A percentile compares a stretch with the other conserved stretches of the same genome.
phyloP scores from a whole-genome alignment of 1,140 invertebrate genomes.

The Drosophila orena region DNA sequence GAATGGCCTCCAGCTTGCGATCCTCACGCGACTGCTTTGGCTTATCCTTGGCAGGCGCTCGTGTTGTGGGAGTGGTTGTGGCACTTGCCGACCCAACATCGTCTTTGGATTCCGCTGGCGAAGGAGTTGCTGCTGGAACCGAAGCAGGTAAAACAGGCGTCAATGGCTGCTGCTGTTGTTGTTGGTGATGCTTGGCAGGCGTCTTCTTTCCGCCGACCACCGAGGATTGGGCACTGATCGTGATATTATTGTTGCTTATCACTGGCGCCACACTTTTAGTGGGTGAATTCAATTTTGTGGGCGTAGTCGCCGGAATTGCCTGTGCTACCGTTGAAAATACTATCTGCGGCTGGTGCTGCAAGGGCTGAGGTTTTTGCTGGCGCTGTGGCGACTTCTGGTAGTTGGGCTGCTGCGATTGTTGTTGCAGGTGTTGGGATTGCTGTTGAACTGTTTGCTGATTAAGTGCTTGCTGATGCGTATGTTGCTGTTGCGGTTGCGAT shows the following conservation, averaged over 20 bases:
- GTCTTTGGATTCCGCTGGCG: slow-evolving; percentile 24
- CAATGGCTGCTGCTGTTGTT: slow-evolving; percentile 10
- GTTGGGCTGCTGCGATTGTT: slow-evolving; percentile 7
- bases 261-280: slow-evolving; percentile 10
- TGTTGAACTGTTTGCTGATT: slow-evolving; percentile 6
- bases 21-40: slow-evolving; percentile 93
- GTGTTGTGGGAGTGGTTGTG: slow-evolving; percentile 36
- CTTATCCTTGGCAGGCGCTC: slow-evolving; percentile 63
- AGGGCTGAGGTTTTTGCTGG: slow-evolving; percentile 5
- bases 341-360: slow-evolving; percentile 28
- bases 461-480: not conserved
- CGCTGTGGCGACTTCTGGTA: slow-evolving; percentile 10
- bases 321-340: slow-evolving; percentile 17
- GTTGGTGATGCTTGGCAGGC: slow-evolving; percentile 34
- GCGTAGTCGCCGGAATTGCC: slow-evolving; percentile 4
- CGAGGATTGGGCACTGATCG: not conserved
- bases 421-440: not conserved
- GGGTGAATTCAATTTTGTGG: slow-evolving; percentile 28
- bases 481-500: slow-evolving; percentile 27
- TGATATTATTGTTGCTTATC: slow-evolving; percentile 25
- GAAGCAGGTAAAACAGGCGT: slow-evolving; percentile 6
- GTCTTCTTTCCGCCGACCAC: slow-evolving; percentile 37
- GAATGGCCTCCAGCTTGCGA: slow-evolving; percentile 97
- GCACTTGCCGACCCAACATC: slow-evolving; percentile 13
- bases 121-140: slow-evolving; percentile 18